Evolutionary conservation across 2,797 vertebrate species (phyloP).

Genomic region (Pantherophis vulpinus): DNA sequence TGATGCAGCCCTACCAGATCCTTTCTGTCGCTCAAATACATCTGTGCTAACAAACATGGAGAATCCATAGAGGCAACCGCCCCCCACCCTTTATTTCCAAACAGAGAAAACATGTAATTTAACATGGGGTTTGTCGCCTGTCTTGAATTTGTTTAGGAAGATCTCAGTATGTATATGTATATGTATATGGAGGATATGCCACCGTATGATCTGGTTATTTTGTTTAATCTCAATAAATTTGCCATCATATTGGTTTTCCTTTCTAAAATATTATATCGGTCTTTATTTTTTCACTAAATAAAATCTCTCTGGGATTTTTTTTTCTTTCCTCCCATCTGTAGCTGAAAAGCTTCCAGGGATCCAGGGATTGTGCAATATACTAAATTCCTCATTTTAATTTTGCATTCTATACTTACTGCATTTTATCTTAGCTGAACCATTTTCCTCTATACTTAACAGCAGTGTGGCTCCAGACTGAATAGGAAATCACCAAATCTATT

Average conservation of each 20-base stretch:
- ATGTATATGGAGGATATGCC: neutral
- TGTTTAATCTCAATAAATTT: neutral
- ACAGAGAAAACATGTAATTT: conserved; percentile 47
- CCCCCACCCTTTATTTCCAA: conserved; percentile 40
- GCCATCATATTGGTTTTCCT: conserved; percentile 69
- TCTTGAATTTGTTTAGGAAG: neutral
- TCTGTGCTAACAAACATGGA: conserved; percentile 24
- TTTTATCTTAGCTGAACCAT: conserved; percentile 13
- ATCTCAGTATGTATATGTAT: neutral
- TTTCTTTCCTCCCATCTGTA: neutral
- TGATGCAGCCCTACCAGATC: conserved; percentile 22
- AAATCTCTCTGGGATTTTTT: conserved; percentile 25
- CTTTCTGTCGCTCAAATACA: conserved; percentile 15
- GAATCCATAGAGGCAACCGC: neutral
- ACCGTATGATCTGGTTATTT: neutral
- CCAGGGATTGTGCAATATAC: neutral
- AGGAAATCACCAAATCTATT: neutral
- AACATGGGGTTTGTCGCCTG: conserved; percentile 41
- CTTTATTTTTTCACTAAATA: conserved; percentile 51
- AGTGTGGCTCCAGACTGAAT: neutral
- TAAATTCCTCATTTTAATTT: neutral
- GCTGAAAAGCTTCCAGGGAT: neutral
- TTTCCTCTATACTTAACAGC: neutral
- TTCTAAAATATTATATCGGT: conserved; percentile 69
- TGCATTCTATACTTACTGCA: neutral